Conservation (phyloP, 2,113 vertebrate genomes). For the Tretioscincus oriximinensis region DNA sequence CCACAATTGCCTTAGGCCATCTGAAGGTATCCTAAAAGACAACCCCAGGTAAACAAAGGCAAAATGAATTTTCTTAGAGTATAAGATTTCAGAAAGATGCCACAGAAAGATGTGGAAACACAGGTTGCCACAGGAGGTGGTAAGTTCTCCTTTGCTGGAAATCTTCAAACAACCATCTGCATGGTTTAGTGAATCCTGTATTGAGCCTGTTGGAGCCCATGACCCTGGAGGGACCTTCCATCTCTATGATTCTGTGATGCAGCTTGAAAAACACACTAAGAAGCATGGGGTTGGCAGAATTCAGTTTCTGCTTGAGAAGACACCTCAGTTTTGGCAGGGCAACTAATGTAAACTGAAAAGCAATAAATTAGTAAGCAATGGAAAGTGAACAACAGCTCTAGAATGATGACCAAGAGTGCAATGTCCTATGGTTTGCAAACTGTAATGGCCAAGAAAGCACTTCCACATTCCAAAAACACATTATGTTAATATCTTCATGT, state of each 20-base stretch:
- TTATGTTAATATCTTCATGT: neutral
- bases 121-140: too few species aligned
- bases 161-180: too few species aligned
- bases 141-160: too few species aligned
- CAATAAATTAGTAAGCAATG: neutral
- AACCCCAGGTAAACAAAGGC: neutral
- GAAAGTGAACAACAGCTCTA: neutral
- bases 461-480: conserved; percentile 5
- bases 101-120: too few species aligned
- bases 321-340: neutral
- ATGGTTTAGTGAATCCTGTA: too few species aligned
- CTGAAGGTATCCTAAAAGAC: neutral
- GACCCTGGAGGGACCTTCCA: too few species aligned
- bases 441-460: neutral
- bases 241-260: too few species aligned
- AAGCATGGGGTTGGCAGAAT: rapidly evolving
- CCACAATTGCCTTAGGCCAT: too few species aligned
- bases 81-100: neutral
- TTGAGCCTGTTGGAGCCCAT: too few species aligned
- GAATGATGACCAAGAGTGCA: conserved; percentile 1
- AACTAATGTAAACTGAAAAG: neutral
- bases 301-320: neutral
- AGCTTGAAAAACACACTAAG: neutral
- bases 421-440: conserved; percentile 15
- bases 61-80: neutral